Base-by-base conservation (phyloP, 2,797 vertebrate species). In the Enteromius paludinosus region DNA sequence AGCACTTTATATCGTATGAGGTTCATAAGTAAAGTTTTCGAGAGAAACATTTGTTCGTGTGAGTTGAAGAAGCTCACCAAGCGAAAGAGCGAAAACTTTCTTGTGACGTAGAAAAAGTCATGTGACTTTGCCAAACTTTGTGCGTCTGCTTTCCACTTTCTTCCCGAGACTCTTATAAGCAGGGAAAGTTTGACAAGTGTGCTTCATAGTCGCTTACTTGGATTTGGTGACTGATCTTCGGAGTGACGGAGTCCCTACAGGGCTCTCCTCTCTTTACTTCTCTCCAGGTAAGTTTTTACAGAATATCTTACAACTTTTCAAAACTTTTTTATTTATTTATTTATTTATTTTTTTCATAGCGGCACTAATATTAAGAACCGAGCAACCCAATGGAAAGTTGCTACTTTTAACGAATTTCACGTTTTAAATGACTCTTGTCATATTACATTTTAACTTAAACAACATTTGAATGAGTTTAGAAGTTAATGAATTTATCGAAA, bases 61-160 rank as follows among this genome's bases (percentile, higher is more conserved):
- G 23, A 61, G 54, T 6, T 41, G 45, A 20, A 65, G 64, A 64
- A 23, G 12, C 11, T 54, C 66, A 14, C 33, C 41, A 80, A 49
- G 65, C 23, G 9, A 41, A 33, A 33, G 25, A 23, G 81, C 25
- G 61, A 71, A 80, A 49, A 28, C 12, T 30, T 18, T 61, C 30
- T 79, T 83, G 65, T 93, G 93, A 94, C 93, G 93, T 92, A 91
- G 88, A 47, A 3, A 47, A 3, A 85, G 87, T 93, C 93, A 95
- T 89, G 90, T 95, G 94, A 94, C 93, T 70, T 35, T 10, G 84
- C 4, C 79, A 83, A 87, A 90, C 78, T 86, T 86, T 85, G 62
- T 78, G 71, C 77, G 45, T 85, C 85, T 82, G 38, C 83, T 81
- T 30, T 59, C 45, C 82, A 78, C 76, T 83, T 75, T 82, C 85